Conservation (phyloP, 1,140 invertebrate species). For the Brachionus calyciflorus region DNA sequence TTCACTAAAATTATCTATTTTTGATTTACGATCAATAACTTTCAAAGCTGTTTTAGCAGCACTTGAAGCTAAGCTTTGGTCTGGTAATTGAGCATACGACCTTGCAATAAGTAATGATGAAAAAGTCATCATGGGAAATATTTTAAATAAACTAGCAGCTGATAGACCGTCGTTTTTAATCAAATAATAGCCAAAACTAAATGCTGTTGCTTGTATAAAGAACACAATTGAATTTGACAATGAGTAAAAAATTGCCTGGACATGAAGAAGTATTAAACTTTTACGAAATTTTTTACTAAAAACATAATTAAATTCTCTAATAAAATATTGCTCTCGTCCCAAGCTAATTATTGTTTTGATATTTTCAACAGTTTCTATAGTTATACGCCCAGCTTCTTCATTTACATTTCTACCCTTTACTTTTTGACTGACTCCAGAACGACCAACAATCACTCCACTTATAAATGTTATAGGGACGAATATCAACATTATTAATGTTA, state of each 20-base stretch:
- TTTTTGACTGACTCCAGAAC: not conserved
- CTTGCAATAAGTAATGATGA: slow-evolving; percentile 18
- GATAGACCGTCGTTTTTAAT: not conserved
- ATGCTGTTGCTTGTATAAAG: slow-evolving; percentile 40
- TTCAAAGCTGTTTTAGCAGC: not conserved
- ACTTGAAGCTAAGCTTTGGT: not conserved
- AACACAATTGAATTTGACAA: slow-evolving; percentile 9
- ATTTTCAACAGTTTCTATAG: slow-evolving; percentile 39
- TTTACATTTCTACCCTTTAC: not conserved
- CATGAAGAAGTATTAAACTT: not conserved
- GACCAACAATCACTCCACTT: slow-evolving; percentile 58
- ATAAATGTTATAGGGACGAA: slow-evolving; percentile 67
- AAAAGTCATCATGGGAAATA: slow-evolving; percentile 29
- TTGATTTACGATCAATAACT: slow-evolving; percentile 23
- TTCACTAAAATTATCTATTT: slow-evolving; percentile 41
- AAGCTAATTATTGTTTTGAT: slow-evolving; percentile 24
- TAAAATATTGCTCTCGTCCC: slow-evolving; percentile 13
- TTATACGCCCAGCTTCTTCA: slow-evolving; percentile 38
- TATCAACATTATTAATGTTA: slow-evolving; percentile 74
- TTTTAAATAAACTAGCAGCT: not conserved
- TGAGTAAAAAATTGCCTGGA: not conserved
- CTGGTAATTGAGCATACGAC: not conserved
- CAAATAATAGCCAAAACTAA: slow-evolving; percentile 26
- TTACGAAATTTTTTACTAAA: not conserved
- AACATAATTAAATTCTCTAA: slow-evolving; percentile 1